A percentile compares a stretch with the other conserved stretches of the same genome.
phyloP scores from a whole-genome alignment of 2,888 invertebrate genomes.

The Hololepta plana region DNA sequence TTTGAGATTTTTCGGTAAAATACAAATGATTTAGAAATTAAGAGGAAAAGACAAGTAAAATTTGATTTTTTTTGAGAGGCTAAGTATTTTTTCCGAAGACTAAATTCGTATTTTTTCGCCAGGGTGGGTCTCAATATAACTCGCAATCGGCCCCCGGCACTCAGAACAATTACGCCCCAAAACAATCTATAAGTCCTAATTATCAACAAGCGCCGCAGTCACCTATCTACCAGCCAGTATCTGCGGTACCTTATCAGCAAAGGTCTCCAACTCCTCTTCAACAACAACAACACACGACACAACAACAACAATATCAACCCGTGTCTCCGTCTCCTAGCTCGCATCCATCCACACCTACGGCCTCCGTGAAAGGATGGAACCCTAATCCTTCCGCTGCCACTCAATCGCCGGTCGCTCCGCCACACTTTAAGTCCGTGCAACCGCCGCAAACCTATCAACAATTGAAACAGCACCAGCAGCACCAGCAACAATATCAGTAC shows the following conservation, averaged over 20 bases:
- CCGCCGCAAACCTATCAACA: slow-evolving; percentile 8
- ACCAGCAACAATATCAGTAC: too few relatives aligned
- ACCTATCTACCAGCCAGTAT: slow-evolving; percentile 5
- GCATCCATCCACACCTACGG: slow-evolving; percentile 3
- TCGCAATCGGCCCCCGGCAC: slow-evolving; percentile 16
- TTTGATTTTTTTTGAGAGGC: too few relatives aligned
- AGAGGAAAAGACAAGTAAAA: too few relatives aligned
- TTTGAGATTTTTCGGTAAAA: too few relatives aligned
- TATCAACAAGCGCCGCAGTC: slow-evolving; percentile 7
- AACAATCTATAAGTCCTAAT: slow-evolving; percentile 4
- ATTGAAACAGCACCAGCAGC: slow-evolving; percentile 7
- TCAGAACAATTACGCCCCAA: slow-evolving; percentile 9
- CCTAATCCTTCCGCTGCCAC: too few relatives aligned
- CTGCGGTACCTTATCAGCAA: slow-evolving; percentile 8
- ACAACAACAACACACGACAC: too few relatives aligned
- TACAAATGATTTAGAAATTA: too few relatives aligned
- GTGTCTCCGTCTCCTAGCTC: slow-evolving; percentile 6
- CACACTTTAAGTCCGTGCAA: slow-evolving; percentile 7
- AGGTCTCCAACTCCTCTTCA: slow-evolving; percentile 2
- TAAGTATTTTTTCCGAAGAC: slow-evolving; percentile 14
- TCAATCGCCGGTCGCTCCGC: slow-evolving; percentile 6
- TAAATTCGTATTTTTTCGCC: slow-evolving; percentile 14
- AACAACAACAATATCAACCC: too few relatives aligned
- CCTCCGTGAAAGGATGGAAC: too few relatives aligned
- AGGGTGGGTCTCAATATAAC: slow-evolving; percentile 24